Percentiles rank a stretch among this genome's conserved stretches.
Conservation (phyloP, 2,113 vertebrate genomes). For the Macquaria ambigua region DNA sequence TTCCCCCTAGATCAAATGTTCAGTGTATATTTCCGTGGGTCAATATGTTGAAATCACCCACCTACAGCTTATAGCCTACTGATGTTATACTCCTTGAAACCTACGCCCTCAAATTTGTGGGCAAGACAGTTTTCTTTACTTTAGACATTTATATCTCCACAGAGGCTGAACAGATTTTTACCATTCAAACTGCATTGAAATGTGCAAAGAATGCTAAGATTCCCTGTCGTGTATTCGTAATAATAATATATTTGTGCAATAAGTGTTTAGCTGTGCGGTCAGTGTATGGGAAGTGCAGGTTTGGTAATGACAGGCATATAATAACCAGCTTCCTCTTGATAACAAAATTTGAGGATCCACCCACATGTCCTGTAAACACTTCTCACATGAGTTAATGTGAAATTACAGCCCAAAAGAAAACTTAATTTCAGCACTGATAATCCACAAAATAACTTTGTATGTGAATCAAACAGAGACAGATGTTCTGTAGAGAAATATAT, state of each 20-base stretch:
- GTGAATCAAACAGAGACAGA: slow-evolving; percentile 14
- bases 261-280: no score
- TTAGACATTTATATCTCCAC: no score
- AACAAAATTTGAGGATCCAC: background rate
- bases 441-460: background rate
- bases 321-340: slow-evolving; percentile 19
- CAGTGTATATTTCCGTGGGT: no score
- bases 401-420: background rate
- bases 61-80: no score
- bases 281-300: background rate
- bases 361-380: slow-evolving; percentile 4
- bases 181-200: no score
- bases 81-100: no score
- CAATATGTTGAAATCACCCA: no score
- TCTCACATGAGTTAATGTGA: background rate
- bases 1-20: no score
- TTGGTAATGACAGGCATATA: background rate
- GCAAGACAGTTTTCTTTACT: no score
- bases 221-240: background rate
- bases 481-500: slow-evolving; percentile 82
- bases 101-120: no score
- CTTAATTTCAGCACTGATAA: background rate
- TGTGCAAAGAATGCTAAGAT: no score
- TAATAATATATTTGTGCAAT: background rate
- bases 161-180: no score